Conservation (phyloP, 2,888 invertebrate genomes). For the Chrysolina oricalcia region DNA sequence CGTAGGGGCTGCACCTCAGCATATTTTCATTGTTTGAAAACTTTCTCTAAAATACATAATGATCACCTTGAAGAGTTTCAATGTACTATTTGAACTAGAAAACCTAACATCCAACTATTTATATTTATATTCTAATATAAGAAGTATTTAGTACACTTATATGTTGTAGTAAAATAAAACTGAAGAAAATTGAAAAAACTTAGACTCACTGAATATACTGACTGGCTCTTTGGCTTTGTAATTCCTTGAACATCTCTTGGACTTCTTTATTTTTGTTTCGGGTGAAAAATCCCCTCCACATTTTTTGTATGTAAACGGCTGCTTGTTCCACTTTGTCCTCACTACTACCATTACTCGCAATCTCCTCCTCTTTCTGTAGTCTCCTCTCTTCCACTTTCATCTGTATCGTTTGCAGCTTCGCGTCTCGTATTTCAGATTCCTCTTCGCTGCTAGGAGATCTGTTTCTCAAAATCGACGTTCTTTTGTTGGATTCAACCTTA, state of each 20-base stretch:
- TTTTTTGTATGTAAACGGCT: slow-evolving; percentile 87
- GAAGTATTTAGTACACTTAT: neutral
- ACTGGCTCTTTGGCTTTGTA: slow-evolving; percentile 85
- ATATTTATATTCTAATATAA: too few relatives aligned
- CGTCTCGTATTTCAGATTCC: slow-evolving; percentile 80
- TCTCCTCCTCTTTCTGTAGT: slow-evolving; percentile 62
- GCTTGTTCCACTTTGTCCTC: slow-evolving; percentile 73
- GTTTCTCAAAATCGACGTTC: slow-evolving; percentile 63
- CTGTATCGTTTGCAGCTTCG: slow-evolving; percentile 79
- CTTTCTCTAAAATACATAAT: too few relatives aligned
- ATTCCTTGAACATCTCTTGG: slow-evolving; percentile 77
- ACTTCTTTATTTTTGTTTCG: slow-evolving; percentile 83
- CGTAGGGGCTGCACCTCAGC: too few relatives aligned
- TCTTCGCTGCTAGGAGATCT: slow-evolving; percentile 75
- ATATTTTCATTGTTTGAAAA: too few relatives aligned
- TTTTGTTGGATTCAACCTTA: slow-evolving; percentile 55
- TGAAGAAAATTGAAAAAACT: neutral
- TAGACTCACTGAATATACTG: slow-evolving; percentile 86
- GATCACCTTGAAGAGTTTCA: too few relatives aligned
- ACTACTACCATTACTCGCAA: slow-evolving; percentile 60
- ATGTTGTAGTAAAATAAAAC: too few relatives aligned
- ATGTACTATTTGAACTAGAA: too few relatives aligned
- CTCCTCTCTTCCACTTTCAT: slow-evolving; percentile 75
- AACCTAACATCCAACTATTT: too few relatives aligned
- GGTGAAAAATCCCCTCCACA: slow-evolving; percentile 89